A percentile compares a stretch with the other conserved stretches of the same genome.
Evolutionary conservation across 2,797 vertebrate genomes (phyloP).

Genomic region (Gymnoscopelus microlampas): DNA sequence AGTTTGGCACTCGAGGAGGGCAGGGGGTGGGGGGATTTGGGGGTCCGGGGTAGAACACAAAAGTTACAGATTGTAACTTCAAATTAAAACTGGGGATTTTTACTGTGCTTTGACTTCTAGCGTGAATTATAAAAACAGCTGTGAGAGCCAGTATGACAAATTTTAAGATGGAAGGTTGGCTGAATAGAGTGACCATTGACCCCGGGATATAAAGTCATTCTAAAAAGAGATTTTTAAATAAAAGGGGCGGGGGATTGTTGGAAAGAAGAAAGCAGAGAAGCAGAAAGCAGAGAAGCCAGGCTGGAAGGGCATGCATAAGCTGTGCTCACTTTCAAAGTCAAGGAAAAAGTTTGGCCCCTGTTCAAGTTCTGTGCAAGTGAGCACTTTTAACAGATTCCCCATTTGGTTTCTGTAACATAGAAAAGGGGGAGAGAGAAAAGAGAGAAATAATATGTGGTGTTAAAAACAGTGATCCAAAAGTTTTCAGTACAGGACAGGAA

Average conservation of each 20-base stretch:
- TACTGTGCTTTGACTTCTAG: conserved; percentile 34
- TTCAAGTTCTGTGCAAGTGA: conserved; percentile 95
- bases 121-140: conserved; percentile 18
- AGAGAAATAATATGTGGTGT: conserved; percentile 53
- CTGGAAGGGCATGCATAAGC: conserved; percentile 69
- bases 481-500: conserved; percentile 19
- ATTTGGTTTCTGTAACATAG: conserved; percentile 90
- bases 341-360: conserved; percentile 95
- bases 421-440: conserved; percentile 26
- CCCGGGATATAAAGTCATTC: conserved; percentile 7
- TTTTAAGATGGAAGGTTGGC: conserved; percentile 16
- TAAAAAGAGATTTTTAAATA: conserved; percentile 6
- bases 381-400: conserved; percentile 94
- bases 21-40: too few relatives aligned
- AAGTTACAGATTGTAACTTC: conserved; percentile 11
- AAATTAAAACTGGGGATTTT: conserved; percentile 6
- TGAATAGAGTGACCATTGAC: conserved; percentile 67
- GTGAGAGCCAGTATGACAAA: conserved; percentile 25
- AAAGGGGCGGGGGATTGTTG: conserved; percentile 24
- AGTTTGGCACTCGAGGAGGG: too few relatives aligned
- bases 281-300: conserved; percentile 45
- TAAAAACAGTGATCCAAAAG: conserved; percentile 55
- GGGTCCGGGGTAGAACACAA: too few relatives aligned
- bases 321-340: conserved; percentile 95
- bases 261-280: neutral